Percentiles rank a stretch among this genome's conserved stretches.
These are phyloP conservation scores for Helicolenus hilgendorfi DNA, from an alignment of 2,797 vertebrate genomes.

Conservation along the genomic window DNA sequence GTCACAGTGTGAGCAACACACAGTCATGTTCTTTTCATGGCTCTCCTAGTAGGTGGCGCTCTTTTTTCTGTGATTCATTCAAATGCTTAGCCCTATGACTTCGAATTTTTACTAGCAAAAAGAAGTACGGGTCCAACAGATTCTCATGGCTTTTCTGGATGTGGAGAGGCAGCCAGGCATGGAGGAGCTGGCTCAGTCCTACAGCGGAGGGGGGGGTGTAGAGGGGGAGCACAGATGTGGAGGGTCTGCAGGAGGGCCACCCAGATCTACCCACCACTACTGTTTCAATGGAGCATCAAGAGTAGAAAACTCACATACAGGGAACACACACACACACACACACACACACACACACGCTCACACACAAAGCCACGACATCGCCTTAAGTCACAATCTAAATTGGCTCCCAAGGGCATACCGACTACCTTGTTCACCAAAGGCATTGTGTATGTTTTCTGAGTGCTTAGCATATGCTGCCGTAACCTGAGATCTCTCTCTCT, in stretches of 20 bases:
- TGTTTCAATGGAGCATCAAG: constrained; percentile 89
- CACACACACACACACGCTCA: constrained; percentile 32
- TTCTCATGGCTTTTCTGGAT: constrained; percentile 44
- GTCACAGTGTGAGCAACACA: background rate
- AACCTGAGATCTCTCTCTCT: constrained; percentile 91
- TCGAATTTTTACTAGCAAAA: background rate
- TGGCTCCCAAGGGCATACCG: constrained; percentile 95
- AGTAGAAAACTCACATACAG: constrained; percentile 79
- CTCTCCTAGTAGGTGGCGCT: background rate
- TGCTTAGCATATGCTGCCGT: constrained; percentile 94
- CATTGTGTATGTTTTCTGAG: constrained; percentile 93
- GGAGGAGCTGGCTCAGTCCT: constrained; percentile 55
- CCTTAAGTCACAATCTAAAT: constrained; percentile 98
- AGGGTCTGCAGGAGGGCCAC: constrained; percentile 81
- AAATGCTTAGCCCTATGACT: background rate
- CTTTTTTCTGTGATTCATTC: background rate
- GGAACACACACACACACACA: constrained; percentile 53
- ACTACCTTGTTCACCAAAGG: constrained; percentile 95
- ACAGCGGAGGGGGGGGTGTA: background rate
- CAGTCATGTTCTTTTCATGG: background rate
- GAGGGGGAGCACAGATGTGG: constrained; percentile 71
- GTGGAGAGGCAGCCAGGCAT: constrained; percentile 61
- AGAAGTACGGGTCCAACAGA: background rate
- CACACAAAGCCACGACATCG: constrained; percentile 82
- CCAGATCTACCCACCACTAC: constrained; percentile 86